Percentiles rank a stretch among this genome's conserved stretches.
These are phyloP conservation scores for Ceyx erithaca DNA, from an alignment of 2,797 vertebrate species.

Conservation along the genomic window DNA sequence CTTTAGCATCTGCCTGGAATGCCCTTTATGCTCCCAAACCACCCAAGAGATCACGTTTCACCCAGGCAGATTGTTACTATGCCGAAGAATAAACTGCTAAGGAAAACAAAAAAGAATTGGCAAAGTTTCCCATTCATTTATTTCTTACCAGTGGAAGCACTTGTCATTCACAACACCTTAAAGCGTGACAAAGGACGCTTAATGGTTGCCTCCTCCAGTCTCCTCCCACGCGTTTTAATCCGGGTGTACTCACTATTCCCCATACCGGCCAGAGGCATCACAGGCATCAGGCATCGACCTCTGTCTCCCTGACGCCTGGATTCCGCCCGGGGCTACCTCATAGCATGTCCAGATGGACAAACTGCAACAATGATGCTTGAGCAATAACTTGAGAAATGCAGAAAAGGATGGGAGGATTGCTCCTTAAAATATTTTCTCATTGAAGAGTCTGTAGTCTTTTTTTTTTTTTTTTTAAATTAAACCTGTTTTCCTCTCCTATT, in stretches of 20 bases:
- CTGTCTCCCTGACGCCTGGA: slow-evolving; percentile 7
- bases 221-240: not conserved
- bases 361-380: slow-evolving; percentile 51
- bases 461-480: not conserved
- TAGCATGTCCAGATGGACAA: slow-evolving; percentile 21
- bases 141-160: not conserved
- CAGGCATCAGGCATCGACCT: not conserved
- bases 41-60: not conserved
- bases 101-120: not conserved
- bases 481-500: not conserved
- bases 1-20: not conserved
- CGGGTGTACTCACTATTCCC: not conserved
- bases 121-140: not conserved
- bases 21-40: not conserved
- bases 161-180: slow-evolving; percentile 21
- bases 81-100: not conserved
- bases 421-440: not conserved
- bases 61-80: not conserved
- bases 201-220: not conserved
- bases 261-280: rapidly evolving
- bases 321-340: slow-evolving; percentile 15
- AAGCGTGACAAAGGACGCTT: not conserved
- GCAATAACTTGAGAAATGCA: slow-evolving; percentile 51
- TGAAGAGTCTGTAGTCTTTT: not conserved
- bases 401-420: not conserved